Evolutionary conservation across 2,113 vertebrate genomes (phyloP), one percentile per base, ranked within the genome.

Genomic region (Sebastes schlegelii): DNA sequence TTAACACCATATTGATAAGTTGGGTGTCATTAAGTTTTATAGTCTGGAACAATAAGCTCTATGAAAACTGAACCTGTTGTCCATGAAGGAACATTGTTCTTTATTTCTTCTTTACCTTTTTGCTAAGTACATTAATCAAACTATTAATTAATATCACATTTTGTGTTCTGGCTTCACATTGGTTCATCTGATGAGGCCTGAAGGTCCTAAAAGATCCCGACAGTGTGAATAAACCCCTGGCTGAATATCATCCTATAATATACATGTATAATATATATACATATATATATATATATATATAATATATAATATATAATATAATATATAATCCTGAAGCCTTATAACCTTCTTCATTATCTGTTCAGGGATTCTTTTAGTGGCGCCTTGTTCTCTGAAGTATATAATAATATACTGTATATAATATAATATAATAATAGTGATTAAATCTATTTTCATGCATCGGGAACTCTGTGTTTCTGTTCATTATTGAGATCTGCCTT

Each of bases 21-120:
- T 23, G 23, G 8, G 11, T 64, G 58, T 75, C 52, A 45, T 80
- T 68, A 62, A 34, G 16, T 72, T 78, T 77, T 57, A 73, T 21
- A 45, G 26, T 58, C 11, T 16, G 23, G 9, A 46, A 7, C 21
- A 8, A 55, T 23, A 11, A 72, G 11, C 11, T 19, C 4, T 8
- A 4, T 60, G 19, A 43, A 12, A 40, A 14, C 6, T 57, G 4
- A 51, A 23, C n/a, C 4, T 34, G 6, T 21, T 23, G 48, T 12
- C 2, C n/a, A 49, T 4, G 7, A 63, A n/a, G 17, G 13, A 23
- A 19, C 19, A 21, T 10, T 17, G 0, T 34, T 12, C 10, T 26
- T 23, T 23, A 5, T 13, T 67, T 34, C 26, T 34, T 34, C 26
- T 46, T 65, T 45, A 19, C 52, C 52, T 19, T 13, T 13, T 23